phyloP scores from a whole-genome alignment of 2,113 vertebrate genomes.

The Benitochromis conjunctus region DNA sequence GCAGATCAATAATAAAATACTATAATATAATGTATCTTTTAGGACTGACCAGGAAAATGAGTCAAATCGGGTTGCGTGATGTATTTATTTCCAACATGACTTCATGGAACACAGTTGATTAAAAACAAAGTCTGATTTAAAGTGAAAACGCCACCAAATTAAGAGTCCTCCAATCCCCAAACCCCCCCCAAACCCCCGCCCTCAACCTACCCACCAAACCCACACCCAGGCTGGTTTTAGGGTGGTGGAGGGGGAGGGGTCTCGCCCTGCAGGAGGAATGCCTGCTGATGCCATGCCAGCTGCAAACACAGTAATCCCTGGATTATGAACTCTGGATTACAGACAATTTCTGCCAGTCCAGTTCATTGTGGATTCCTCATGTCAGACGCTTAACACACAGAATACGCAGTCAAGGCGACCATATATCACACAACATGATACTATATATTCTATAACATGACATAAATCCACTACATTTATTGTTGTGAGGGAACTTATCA shows the following conservation, averaged over 20 bases:
- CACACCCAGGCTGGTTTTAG: slow-evolving; percentile 1
- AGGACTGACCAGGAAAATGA: not conserved
- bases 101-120: not conserved
- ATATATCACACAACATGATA: not conserved
- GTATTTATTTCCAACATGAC: not conserved
- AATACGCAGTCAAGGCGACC: not conserved
- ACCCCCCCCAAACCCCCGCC: not conserved
- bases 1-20: not conserved
- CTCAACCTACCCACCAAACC: not conserved
- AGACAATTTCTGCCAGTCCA: slow-evolving; percentile 54
- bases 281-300: slow-evolving; percentile 59
- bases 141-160: slow-evolving; percentile 4
- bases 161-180: slow-evolving; percentile 24
- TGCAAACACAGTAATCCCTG: slow-evolving; percentile 74
- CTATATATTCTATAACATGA: not conserved
- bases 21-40: not conserved
- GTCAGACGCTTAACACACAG: slow-evolving; percentile 12
- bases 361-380: slow-evolving; percentile 47
- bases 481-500: not conserved
- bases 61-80: not conserved
- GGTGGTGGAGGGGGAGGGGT: slow-evolving; percentile 54
- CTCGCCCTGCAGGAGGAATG: slow-evolving; percentile 21
- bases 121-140: not conserved
- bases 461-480: not conserved
- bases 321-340: slow-evolving; percentile 76